Base-by-base conservation (phyloP, 1,140 invertebrate genomes). In the Pentalonia nigronervosa region DNA sequence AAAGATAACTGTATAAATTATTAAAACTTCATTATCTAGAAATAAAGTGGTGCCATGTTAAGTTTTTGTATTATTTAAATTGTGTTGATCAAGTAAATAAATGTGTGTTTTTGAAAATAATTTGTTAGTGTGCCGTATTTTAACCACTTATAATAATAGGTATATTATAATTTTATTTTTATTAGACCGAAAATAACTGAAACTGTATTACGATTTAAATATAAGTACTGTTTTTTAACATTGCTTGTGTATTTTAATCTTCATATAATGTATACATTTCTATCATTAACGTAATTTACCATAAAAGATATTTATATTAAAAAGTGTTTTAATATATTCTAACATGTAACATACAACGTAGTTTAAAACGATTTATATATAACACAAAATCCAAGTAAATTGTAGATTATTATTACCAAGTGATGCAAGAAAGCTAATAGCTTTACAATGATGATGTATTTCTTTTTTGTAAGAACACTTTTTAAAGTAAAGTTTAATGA, bases 1-100 rank as follows among this genome's bases (percentile, higher is more conserved):
- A 88, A 88, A n/a, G 47, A 88, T 87, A 76, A 76, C 14, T 76
- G 14, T 76, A 76, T 76, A 50, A 48, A 88, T n/a, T 88, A 50
- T 50, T 50, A 50, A 50, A 53, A 50, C n/a, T n/a, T 36, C 87
- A 21, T 53, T 88, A 88, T 88, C 48, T 84, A 41, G 7, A 23
- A 45, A 86, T 86, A 30, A 47, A 86, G 45, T 86, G 41, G 23
- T n/a, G 25, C 25, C 41, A 25, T 86, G 25, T 25, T 7, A 86
- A 86, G 25, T 86, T 86, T 25, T 47, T 25, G 47, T 47, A 47
- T 45, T 86, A 47, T 76, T 76, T 86, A 86, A 81, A 36, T 36
- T 81, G 6, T n/a, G 20, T 34, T 2, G n/a, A 17, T 81, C 34
- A 81, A 81, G 14, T n/a, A 81, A 34, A 81, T 81, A 34, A 20